Conservation (phyloP, 2,797 vertebrate genomes). For the Crocodylus rhombifer region DNA sequence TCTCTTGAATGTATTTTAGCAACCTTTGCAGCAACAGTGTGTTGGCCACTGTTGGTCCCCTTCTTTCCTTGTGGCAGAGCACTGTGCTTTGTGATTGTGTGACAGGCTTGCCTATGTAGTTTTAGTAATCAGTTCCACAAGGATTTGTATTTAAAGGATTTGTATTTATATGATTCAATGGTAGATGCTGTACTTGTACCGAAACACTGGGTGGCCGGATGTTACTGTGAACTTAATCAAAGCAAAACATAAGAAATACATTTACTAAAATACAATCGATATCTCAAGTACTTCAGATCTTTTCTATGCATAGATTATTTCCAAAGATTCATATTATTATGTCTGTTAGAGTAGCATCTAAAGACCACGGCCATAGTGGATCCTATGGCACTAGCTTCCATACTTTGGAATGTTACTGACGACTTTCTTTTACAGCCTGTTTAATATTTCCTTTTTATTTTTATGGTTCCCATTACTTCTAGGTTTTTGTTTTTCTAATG, state of each 20-base stretch:
- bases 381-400: not conserved
- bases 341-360: not conserved
- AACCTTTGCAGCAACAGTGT: too few relatives aligned
- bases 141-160: too few relatives aligned
- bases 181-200: not conserved
- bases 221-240: not conserved
- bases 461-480: too few relatives aligned
- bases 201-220: slow-evolving; percentile 34
- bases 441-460: not conserved
- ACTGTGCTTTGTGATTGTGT: too few relatives aligned
- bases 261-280: fast-evolving
- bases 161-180: too few relatives aligned
- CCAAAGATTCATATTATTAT: not conserved
- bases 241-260: not conserved
- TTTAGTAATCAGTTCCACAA: too few relatives aligned
- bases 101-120: too few relatives aligned
- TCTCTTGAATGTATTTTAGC: too few relatives aligned
- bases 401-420: not conserved
- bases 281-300: not conserved
- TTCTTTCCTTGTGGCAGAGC: too few relatives aligned
- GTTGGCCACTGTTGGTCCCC: too few relatives aligned
- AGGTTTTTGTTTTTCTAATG: too few relatives aligned
- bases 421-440: not conserved
- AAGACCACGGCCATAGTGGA: not conserved
- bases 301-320: not conserved